Evolutionary conservation across 2,113 vertebrate species (phyloP), one percentile per base, ranked within the genome.

Genomic region (Urocynchramus pylzowi): DNA sequence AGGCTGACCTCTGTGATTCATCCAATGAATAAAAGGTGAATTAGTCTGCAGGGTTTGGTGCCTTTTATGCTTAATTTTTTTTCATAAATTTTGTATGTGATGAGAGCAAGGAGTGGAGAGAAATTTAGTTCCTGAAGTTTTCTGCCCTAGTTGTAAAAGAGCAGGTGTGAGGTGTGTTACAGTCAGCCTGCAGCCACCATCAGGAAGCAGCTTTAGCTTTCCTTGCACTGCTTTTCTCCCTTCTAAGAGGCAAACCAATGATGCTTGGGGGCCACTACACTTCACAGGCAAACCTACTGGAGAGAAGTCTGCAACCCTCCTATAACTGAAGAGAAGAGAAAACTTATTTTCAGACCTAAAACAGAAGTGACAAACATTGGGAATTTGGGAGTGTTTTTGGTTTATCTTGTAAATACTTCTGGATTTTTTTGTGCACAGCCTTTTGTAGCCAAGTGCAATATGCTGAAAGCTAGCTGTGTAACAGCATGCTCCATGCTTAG

Each of bases 381-480:
- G 39, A 70, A 75, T 77, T 24, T 63, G 35, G 63, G 63, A 81
- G 20, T 8, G 52, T 0, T 88, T 77, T 67, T 88, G 54, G 64
- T 45, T 94, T 78, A 63, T 53, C 59, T 81, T 67, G 60, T 76
- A 91, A 92, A 71, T 75, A 81, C 53, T 81, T 90, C 71, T 86
- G 37, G 63, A 59, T 35, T 53, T 59, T 78, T 87, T 37, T 83
- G 60, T 74, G 76, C 44, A 47, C n/a, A 45, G 75, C 11, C 42
- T 88, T 79, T 85, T 52, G 82, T 53, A 93, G 95, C 96, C 95
- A 96, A 96, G 92, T 83, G 68, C 93, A 97, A 96, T 39, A 96
- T 19, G 56, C 79, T 71, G 85, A 77, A 64, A 23, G 13, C 93
- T 92, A 86, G 92, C 92, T 84, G 96, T 28, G 92, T 88, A 94